Conservation (phyloP, 2,888 invertebrate species). For the Nematopogon swammerdamellus region DNA sequence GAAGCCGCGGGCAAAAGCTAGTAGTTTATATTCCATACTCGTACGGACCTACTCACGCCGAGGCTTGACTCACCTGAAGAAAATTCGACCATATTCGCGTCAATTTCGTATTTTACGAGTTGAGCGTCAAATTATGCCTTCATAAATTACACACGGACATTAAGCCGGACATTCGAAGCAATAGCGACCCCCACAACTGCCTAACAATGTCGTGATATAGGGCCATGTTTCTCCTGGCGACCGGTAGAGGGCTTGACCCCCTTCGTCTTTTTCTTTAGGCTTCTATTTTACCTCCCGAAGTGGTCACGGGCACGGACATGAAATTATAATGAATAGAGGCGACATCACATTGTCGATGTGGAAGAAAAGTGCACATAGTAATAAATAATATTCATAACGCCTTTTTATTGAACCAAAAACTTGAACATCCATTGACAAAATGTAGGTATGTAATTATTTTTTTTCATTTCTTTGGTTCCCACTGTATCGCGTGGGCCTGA, state of each 20-base stretch:
- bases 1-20: no score
- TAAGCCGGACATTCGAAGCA: not conserved
- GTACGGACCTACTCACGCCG: not conserved
- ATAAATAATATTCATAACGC: no score
- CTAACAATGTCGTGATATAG: not conserved
- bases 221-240: not conserved
- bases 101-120: not conserved
- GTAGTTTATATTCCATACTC: no score
- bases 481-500: no score
- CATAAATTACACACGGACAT: not conserved
- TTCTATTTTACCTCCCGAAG: not conserved
- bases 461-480: no score
- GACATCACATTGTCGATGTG: no score
- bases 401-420: no score
- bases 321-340: no score
- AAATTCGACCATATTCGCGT: not conserved
- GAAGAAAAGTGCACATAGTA: no score
- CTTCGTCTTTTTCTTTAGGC: not conserved
- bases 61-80: not conserved
- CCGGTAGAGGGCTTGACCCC: not conserved
- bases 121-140: not conserved
- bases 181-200: not conserved
- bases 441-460: no score
- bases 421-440: no score
- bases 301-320: no score